Base-by-base conservation (phyloP, 2,113 vertebrate genomes). In the Campylomormyrus tamandua region DNA sequence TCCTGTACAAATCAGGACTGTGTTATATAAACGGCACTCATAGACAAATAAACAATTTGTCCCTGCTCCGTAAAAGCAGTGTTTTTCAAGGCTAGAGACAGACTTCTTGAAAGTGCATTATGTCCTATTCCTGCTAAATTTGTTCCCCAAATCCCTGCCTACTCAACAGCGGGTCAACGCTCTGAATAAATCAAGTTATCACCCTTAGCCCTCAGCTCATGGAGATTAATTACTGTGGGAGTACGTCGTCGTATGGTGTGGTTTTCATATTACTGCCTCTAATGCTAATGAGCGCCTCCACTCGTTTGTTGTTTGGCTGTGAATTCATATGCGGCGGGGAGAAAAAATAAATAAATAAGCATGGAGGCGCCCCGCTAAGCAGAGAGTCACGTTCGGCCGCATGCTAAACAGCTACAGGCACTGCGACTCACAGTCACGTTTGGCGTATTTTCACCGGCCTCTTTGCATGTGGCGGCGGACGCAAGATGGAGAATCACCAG, bases 101-200 rank as follows among this genome's bases (percentile, higher is more conserved):
- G 74, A 42, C 74, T 80, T 80, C 31, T 42, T 80, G 74, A 42
- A 80, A 80, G 31, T 80, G 74, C 35, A 80, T 80, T 80, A 80
- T 80, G 74, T 80, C 74, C 31, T 42, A 80, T 80, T 80, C 74
- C 74, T 80, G 74, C 31, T 80, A 80, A 80, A 80, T 42, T 80
- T 80, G 74, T 80, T 42, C 74, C 74, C 74, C 74, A 42, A 80
- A 80, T 80, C 74, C 74, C 74, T 80, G 74, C 74, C 74, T 80
- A 80, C 74, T 42, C 74, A 80, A 80, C 74, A 80, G 74, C 74
- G 35, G 74, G 74, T 80, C 74, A 80, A 42, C 17, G 35, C 35
- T 35, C 74, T 80, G 74, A 80, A 80, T 80, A 80, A 80, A 80
- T 80, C 31, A 80, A 80, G 74, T 80, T 80, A 42, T 80, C 74